Percentiles rank a stretch among this genome's conserved stretches.
phyloP scores from a whole-genome alignment of 2,797 vertebrate species.

The Tenualosa thibaudeaui region DNA sequence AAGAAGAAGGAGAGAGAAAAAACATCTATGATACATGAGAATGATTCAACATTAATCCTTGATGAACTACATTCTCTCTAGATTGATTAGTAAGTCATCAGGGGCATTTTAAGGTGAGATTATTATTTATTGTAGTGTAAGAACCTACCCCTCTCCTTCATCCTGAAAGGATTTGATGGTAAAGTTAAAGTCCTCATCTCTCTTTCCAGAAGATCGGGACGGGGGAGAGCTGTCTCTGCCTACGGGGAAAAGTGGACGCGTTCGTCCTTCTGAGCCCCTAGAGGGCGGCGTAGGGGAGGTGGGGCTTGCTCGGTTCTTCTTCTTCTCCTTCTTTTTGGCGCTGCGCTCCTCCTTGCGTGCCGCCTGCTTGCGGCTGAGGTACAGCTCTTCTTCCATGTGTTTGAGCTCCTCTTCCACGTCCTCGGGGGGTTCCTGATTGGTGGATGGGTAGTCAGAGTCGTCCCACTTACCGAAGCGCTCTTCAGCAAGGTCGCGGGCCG shows the following conservation, averaged over 20 bases:
- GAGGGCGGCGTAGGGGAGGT: constrained; percentile 71
- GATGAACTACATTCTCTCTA: not conserved
- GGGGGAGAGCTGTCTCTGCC: constrained; percentile 75
- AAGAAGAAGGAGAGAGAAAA: not conserved
- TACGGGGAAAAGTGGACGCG: constrained; percentile 76
- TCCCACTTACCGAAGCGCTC: constrained; percentile 89
- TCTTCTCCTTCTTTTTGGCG: constrained; percentile 78
- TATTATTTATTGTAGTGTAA: too few species aligned
- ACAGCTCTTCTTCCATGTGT: constrained; percentile 82
- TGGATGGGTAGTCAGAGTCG: constrained; percentile 75
- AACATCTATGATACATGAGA: too few species aligned
- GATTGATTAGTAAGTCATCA: not conserved
- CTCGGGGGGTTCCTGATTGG: constrained; percentile 83
- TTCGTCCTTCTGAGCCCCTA: constrained; percentile 74
- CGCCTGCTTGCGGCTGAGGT: constrained; percentile 87
- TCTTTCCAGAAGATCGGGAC: constrained; percentile 75
- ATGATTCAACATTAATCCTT: too few species aligned
- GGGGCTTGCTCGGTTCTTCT: constrained; percentile 81
- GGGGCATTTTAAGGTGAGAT: too few species aligned
- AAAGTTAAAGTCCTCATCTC: constrained; percentile 87
- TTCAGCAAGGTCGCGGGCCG: constrained; percentile 82
- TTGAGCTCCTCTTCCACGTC: constrained; percentile 76
- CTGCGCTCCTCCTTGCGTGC: constrained; percentile 79
- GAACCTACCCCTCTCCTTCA: constrained; percentile 78
- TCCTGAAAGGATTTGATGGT: constrained; percentile 85